Base-by-base conservation (phyloP, 2,113 vertebrate species). In the Mesitornis unicolor region DNA sequence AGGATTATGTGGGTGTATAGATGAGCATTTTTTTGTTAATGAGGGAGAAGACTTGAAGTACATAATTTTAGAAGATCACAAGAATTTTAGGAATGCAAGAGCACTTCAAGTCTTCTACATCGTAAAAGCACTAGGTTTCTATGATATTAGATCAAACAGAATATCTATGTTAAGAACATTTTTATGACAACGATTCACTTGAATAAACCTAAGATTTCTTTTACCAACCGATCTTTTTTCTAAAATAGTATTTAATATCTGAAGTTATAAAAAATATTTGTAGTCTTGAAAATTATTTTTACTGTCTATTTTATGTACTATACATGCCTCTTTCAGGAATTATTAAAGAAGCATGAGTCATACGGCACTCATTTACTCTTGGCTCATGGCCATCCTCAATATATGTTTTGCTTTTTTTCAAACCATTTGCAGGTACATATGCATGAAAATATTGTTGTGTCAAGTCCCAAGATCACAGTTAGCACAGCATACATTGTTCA, bases 191-290 rank as follows among this genome's bases (percentile, higher is more conserved):
- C 65, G 79, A 93, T 97, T 97, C 86, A 90, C 91, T 97, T 74
- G 51, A 92, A 90, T 81, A 95, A 90, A 94, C 35, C 29, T 82
- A 96, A 95, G 92, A 95, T 97, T 97, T 97, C 94, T 98, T 97
- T 94, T 93, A 95, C 75, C 86, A 79, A 97, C 89, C 20, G 18
- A 87, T 80, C 89, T 85, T 97, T 96, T 96, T 97, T 94, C 97
- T 93, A 97, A 98, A 98, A 98, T 97, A 98, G 91, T 93, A 95
- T 97, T 97, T 96, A 75, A 94, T 95, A 96, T 98, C 95, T 95
- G 97, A 98, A 98, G 96, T 97, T 98, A 98, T 98, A 96, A 98
- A 98, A 98, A 98, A 98, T 98, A 98, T 97, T 97, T 97, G 96
- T 98, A 96, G 95, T 97, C 95, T 97, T 91, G 96, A 98, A 98